Conservation (phyloP, 1,140 invertebrate genomes). For the Orchestia grillus region DNA sequence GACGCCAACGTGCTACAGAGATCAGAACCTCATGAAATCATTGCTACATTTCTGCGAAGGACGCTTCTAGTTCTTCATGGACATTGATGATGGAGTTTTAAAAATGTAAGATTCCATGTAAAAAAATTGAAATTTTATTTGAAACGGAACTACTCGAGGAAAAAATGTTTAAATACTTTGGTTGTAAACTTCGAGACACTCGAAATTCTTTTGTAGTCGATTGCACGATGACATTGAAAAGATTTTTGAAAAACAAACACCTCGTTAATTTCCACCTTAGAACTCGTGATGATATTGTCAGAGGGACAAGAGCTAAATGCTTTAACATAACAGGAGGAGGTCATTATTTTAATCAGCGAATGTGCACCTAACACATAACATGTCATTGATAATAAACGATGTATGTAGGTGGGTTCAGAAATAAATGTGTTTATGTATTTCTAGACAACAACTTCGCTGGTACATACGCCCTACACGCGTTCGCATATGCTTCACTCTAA, state of each 20-base stretch:
- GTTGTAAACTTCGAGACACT: too few species aligned
- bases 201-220: too few species aligned
- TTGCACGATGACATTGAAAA: too few species aligned
- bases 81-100: neutral
- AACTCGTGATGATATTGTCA: too few species aligned
- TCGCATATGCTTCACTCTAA: neutral
- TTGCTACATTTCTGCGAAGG: neutral
- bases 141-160: neutral
- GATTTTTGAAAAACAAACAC: too few species aligned
- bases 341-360: too few species aligned
- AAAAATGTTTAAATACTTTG: too few species aligned
- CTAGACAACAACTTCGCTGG: neutral
- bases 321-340: too few species aligned
- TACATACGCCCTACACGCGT: neutral
- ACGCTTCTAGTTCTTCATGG: neutral
- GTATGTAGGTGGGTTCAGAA: neutral
- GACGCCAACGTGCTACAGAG: neutral
- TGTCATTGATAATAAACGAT: too few species aligned
- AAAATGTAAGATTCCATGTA: neutral
- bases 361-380: too few species aligned
- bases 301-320: too few species aligned
- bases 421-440: neutral
- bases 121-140: neutral
- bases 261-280: too few species aligned
- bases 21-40: neutral